Percentiles rank a stretch among this genome's conserved stretches.
Conservation (phyloP, 2,888 invertebrate species). For the Macaria liturata region DNA sequence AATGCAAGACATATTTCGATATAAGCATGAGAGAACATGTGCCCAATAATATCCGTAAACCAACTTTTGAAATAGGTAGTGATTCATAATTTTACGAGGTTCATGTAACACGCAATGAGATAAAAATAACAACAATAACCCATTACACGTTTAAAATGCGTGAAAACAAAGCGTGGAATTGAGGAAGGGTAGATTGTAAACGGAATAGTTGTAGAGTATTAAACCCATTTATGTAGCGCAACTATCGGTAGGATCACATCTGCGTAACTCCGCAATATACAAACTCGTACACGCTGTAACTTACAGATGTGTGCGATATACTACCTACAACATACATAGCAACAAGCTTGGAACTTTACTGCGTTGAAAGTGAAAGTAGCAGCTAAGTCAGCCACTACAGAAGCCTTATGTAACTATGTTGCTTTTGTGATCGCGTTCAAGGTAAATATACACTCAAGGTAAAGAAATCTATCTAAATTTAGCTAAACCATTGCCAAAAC, state of each 20-base stretch:
- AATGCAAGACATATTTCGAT: too few relatives aligned
- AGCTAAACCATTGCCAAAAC: not conserved
- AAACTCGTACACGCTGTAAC: constrained; percentile 6
- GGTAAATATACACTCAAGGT: constrained; percentile 10
- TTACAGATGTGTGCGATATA: constrained; percentile 11
- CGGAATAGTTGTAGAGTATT: not conserved
- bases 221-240: constrained; percentile 13
- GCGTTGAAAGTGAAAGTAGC: constrained; percentile 20
- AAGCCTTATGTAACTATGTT: constrained; percentile 6
- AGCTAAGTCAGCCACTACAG: not conserved
- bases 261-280: constrained; percentile 15
- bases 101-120: too few relatives aligned
- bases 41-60: too few relatives aligned
- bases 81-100: too few relatives aligned
- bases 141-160: too few relatives aligned
- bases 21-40: too few relatives aligned
- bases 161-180: too few relatives aligned
- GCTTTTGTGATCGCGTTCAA: constrained; percentile 2
- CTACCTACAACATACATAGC: constrained; percentile 4
- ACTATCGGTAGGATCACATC: constrained; percentile 15
- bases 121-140: too few relatives aligned
- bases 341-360: constrained; percentile 4
- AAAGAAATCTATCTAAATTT: constrained; percentile 9
- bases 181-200: too few relatives aligned
- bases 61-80: constrained; percentile 1